Conservation (phyloP, 2,113 vertebrate genomes). For the Trematocara nigrifrons region DNA sequence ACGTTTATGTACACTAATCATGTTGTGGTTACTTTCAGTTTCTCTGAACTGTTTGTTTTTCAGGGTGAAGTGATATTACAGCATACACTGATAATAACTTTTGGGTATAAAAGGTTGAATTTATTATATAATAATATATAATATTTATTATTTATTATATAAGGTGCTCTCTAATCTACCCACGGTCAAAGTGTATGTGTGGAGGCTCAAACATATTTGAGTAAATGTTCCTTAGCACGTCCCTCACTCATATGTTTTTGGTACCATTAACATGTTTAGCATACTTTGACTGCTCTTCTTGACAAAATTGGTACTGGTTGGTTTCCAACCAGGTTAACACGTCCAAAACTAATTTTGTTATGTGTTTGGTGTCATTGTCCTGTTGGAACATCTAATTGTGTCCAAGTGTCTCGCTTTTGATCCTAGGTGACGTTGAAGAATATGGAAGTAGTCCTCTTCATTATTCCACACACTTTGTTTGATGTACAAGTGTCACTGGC, state of each 20-base stretch:
- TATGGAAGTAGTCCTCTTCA: not conserved
- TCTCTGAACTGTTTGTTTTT: not conserved
- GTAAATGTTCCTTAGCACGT: not conserved
- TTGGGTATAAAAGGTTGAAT: not conserved
- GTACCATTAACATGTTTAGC: not conserved
- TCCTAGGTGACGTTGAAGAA: not conserved
- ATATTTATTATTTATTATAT: not conserved
- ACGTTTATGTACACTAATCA: not conserved
- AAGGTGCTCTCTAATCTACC: not conserved
- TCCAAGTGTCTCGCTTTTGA: not conserved
- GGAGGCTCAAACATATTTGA: not conserved
- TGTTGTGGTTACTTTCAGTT: not conserved
- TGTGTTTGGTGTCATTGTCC: not conserved
- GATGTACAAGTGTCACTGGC: not conserved
- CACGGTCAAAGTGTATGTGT: not conserved
- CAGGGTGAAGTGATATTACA: not conserved
- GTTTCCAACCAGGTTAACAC: not conserved
- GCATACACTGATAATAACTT: fast-evolving
- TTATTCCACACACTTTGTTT: not conserved
- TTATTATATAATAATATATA: not conserved
- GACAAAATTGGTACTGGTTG: fast-evolving
- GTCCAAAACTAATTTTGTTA: not conserved
- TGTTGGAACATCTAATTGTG: not conserved
- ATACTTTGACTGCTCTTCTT: not conserved
- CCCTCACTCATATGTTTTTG: not conserved